These are phyloP conservation scores for Dyspetes luteomarginatus DNA, from an alignment of 2,888 invertebrate species.

Conservation along the genomic window DNA sequence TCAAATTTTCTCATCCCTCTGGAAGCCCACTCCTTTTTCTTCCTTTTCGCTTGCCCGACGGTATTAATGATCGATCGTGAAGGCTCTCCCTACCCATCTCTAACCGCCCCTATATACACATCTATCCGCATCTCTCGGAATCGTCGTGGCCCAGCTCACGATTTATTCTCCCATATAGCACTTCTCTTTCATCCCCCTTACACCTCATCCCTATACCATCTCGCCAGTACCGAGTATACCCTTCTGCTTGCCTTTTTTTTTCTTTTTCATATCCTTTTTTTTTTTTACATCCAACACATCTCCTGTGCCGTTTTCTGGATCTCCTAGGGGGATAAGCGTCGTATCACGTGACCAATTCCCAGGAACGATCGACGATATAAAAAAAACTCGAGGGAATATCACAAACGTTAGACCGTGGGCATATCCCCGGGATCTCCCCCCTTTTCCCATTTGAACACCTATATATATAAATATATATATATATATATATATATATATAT, in stretches of 20 bases:
- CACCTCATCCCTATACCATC: background rate
- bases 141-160: constrained; percentile 43
- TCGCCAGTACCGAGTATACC: constrained; percentile 20
- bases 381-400: constrained; percentile 50
- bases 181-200: constrained; percentile 4
- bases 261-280: constrained; percentile 20
- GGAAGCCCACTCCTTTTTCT: constrained; percentile 13
- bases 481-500: too few species aligned
- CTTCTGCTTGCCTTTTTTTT: background rate
- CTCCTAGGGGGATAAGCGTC: constrained; percentile 56
- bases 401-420: constrained; percentile 17
- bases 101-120: constrained; percentile 18
- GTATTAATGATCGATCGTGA: constrained; percentile 61
- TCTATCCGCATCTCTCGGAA: constrained; percentile 49
- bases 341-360: constrained; percentile 66
- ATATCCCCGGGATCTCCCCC: background rate
- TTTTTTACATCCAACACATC: constrained; percentile 18
- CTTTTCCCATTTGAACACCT: constrained; percentile 13
- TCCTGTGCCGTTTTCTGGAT: constrained; percentile 14
- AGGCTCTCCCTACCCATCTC: background rate
- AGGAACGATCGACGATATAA: constrained; percentile 61
- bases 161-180: constrained; percentile 45
- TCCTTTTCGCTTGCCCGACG: constrained; percentile 17
- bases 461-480: too few species aligned
- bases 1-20: constrained; percentile 12